A percentile compares a stretch with the other conserved stretches of the same genome.
phyloP scores from a whole-genome alignment of 2,113 vertebrate species.

The Ochotona curzoniae region DNA sequence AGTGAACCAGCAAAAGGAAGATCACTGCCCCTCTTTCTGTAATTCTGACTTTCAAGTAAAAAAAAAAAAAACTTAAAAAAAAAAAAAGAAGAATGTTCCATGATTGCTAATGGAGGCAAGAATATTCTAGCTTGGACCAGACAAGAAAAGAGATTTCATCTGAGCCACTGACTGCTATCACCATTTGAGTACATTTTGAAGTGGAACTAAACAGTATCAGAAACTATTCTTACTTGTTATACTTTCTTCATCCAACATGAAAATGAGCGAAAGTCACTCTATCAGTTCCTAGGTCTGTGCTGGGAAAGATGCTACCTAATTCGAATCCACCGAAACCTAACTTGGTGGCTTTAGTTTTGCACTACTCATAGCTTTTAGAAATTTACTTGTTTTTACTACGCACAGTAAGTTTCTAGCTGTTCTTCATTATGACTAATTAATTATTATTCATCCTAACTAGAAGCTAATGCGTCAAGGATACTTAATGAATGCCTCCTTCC shows the following conservation, averaged over 20 bases:
- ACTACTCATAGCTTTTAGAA: neutral
- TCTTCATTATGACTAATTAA: neutral
- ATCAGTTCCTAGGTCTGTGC: neutral
- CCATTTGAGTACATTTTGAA: neutral
- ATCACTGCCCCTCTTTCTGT: too few species aligned
- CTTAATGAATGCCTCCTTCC: slow-evolving; percentile 11
- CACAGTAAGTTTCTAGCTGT: neutral
- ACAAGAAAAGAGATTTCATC: neutral
- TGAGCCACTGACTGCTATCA: neutral
- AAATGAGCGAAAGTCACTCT: slow-evolving; percentile 17
- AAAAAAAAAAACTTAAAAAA: too few species aligned
- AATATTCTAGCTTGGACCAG: neutral
- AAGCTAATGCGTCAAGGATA: neutral
- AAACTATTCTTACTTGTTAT: neutral
- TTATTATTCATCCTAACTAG: neutral
- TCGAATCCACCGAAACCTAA: neutral
- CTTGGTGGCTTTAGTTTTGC: neutral
- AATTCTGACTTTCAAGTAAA: too few species aligned
- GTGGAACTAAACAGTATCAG: neutral
- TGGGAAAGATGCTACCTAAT: neutral
- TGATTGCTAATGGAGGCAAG: neutral
- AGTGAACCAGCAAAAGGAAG: too few species aligned
- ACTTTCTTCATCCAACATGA: neutral
- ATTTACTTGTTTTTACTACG: slow-evolving; percentile 7
- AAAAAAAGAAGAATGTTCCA: neutral